phyloP scores from a whole-genome alignment of 1,140 invertebrate genomes.

The Bombus consobrinus region DNA sequence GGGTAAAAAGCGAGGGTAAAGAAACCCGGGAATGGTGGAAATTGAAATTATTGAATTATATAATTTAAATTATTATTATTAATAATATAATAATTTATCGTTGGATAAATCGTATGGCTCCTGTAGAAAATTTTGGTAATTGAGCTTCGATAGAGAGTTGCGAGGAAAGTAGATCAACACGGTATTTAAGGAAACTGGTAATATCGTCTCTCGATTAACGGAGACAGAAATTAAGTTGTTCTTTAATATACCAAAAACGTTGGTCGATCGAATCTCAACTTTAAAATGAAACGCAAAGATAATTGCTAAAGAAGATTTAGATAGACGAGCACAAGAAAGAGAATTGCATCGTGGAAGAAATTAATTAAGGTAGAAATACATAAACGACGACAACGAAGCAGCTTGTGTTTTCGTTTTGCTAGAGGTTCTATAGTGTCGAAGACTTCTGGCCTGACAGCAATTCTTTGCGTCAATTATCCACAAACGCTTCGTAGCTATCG shows the following conservation, averaged over 20 bases:
- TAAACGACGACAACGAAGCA: not conserved
- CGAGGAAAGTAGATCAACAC: too few species aligned
- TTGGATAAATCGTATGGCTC: too few species aligned
- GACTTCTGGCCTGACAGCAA: not conserved
- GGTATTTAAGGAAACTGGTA: not conserved
- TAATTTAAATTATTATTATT: too few species aligned
- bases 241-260: not conserved
- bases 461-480: conserved; percentile 8
- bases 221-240: not conserved
- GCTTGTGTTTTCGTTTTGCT: not conserved
- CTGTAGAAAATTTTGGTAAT: too few species aligned
- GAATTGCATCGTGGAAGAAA: not conserved
- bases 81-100: too few species aligned
- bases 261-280: not conserved
- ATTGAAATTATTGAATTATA: too few species aligned
- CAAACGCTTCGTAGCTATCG: not conserved
- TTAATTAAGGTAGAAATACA: conserved; percentile 1
- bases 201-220: not conserved
- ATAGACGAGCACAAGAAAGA: not conserved
- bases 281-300: not conserved
- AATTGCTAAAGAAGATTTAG: not conserved
- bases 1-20: too few species aligned
- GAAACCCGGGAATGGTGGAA: too few species aligned
- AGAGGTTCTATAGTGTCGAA: too few species aligned
- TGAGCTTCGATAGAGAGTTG: not conserved